These are phyloP conservation scores for Electrophaes corylata DNA, from an alignment of 2,888 invertebrate genomes.

Conservation along the genomic window DNA sequence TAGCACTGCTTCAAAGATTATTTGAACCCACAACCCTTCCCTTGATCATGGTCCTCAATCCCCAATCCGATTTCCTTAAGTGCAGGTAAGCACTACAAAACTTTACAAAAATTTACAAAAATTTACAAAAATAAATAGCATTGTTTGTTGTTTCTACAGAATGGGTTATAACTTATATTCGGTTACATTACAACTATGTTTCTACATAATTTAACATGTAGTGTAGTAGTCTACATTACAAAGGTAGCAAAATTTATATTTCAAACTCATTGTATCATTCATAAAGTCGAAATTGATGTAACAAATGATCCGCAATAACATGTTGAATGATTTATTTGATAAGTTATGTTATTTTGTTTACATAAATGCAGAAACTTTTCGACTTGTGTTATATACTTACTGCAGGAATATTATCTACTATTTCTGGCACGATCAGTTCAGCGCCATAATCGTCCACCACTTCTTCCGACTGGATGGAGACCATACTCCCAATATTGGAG, in stretches of 20 bases:
- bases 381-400: conserved; percentile 38
- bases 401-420: conserved; percentile 39
- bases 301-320: neutral
- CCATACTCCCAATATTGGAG: conserved; percentile 70
- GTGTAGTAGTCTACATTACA: neutral
- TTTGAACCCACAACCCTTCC: no score
- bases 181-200: no score
- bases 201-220: no score
- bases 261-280: neutral
- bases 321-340: conserved; percentile 9
- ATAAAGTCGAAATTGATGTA: neutral
- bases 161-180: no score
- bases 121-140: no score
- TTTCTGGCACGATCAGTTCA: conserved; percentile 60
- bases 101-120: no score
- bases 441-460: conserved; percentile 47
- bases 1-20: no score
- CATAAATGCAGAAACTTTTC: neutral
- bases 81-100: no score
- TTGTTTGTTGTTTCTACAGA: no score
- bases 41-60: no score
- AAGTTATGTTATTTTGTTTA: conserved; percentile 2
- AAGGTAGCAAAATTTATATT: neutral
- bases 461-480: conserved; percentile 65
- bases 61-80: no score